Percentiles rank a stretch among this genome's conserved stretches.
Conservation (phyloP, 2,888 invertebrate genomes). For the Imbricaverruca yamaguchii region DNA sequence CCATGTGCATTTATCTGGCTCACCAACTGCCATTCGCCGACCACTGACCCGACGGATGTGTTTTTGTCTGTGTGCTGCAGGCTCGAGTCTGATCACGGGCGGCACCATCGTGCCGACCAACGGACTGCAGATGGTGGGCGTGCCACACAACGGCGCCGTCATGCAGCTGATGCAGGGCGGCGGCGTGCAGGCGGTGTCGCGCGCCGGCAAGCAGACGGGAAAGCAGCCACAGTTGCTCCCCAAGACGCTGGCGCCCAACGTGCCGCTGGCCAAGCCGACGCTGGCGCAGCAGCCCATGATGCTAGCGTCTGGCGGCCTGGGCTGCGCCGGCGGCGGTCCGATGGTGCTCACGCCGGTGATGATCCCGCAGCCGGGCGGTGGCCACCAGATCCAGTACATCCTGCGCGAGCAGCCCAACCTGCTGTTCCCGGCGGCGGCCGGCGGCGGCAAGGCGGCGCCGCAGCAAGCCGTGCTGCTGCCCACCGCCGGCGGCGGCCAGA, state of each 20-base stretch:
- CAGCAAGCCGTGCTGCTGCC: constrained; percentile 16
- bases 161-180: constrained; percentile 13
- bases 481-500: constrained; percentile 19
- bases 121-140: constrained; percentile 10
- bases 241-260: constrained; percentile 18
- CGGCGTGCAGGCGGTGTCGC: not conserved
- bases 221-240: constrained; percentile 22
- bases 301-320: not conserved
- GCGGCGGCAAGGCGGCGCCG: not conserved
- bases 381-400: not conserved
- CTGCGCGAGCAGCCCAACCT: constrained; percentile 14
- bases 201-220: not conserved
- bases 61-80: not conserved
- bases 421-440: constrained; percentile 13
- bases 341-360: constrained; percentile 9
- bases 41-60: too few species aligned
- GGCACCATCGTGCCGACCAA: constrained; percentile 1
- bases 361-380: constrained; percentile 20
- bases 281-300: constrained; percentile 6
- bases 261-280: constrained; percentile 7
- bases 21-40: too few species aligned
- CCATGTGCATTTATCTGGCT: too few species aligned
- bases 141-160: not conserved
- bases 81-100: not conserved
- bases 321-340: not conserved